Conservation (phyloP, 1,140 invertebrate species). For the Aphis gossypii region DNA sequence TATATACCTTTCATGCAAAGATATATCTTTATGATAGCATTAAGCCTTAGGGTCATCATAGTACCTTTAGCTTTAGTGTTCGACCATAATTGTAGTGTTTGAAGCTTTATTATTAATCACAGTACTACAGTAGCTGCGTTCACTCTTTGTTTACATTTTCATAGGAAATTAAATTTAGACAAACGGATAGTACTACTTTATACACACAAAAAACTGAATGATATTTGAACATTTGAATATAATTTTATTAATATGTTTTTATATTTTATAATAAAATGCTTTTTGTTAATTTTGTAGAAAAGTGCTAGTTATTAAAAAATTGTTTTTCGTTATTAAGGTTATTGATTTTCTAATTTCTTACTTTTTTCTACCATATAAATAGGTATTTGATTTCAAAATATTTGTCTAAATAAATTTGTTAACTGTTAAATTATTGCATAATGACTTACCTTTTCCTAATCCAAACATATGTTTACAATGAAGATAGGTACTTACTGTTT, state of each 20-base stretch:
- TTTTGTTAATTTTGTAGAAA: neutral
- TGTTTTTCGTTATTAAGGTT: no score
- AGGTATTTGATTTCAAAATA: neutral
- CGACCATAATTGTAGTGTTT: neutral
- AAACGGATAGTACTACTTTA: neutral
- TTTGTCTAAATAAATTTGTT: neutral
- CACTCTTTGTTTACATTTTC: neutral
- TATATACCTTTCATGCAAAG: conserved; percentile 10
- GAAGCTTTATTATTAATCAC: neutral
- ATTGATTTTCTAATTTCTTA: neutral
- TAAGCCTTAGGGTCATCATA: conserved; percentile 10
- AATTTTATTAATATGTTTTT: neutral
- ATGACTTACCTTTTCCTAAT: neutral
- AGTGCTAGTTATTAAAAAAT: neutral
- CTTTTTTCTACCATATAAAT: neutral
- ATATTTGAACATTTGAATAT: neutral
- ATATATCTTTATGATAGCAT: conserved; percentile 3
- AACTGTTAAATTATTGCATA: neutral
- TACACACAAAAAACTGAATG: neutral
- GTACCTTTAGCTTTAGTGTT: conserved; percentile 1
- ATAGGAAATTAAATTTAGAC: neutral
- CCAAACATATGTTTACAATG: neutral
- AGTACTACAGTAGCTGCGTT: neutral
- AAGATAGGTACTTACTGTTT: neutral
- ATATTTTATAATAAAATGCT: neutral